phyloP scores from a whole-genome alignment of 2,113 vertebrate species.

The Maccullochella peelii region DNA sequence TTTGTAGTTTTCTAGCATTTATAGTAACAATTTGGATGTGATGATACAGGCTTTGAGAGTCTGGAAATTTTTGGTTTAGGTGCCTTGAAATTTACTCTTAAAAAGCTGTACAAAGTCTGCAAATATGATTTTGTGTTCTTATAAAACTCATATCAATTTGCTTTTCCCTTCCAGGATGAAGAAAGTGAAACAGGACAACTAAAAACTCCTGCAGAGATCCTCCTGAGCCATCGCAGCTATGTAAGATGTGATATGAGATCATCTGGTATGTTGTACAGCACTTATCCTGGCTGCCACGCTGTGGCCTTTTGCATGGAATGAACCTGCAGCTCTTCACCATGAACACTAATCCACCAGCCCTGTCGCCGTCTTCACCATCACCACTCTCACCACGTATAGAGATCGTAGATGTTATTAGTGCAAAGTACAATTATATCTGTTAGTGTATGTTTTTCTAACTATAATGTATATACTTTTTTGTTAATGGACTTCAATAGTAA shows the following conservation, averaged over 20 bases:
- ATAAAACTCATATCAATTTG: conserved; percentile 12
- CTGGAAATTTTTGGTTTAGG: no score
- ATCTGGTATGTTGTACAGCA: conserved; percentile 82
- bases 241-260: conserved; percentile 59
- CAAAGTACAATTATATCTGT: conserved; percentile 81
- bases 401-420: conserved; percentile 62
- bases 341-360: conserved; percentile 42
- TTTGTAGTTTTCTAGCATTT: no score
- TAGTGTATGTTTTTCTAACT: conserved; percentile 72
- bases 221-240: conserved; percentile 56
- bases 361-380: conserved; percentile 32
- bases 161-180: conserved; percentile 75
- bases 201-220: conserved; percentile 49
- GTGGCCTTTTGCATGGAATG: conserved; percentile 55
- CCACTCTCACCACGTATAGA: conserved; percentile 56
- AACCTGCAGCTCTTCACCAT: conserved; percentile 49
- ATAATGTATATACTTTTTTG: conserved; percentile 74
- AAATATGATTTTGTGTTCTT: background rate
- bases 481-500: conserved; percentile 72
- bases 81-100: no score
- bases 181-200: conserved; percentile 74
- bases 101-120: no score
- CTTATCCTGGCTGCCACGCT: conserved; percentile 76
- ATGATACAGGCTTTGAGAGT: no score
- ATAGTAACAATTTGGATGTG: no score